Evolutionary conservation across 2,888 invertebrate genomes (phyloP), one percentile per base, ranked within the genome.

Genomic region (Microplitis manilae): DNA sequence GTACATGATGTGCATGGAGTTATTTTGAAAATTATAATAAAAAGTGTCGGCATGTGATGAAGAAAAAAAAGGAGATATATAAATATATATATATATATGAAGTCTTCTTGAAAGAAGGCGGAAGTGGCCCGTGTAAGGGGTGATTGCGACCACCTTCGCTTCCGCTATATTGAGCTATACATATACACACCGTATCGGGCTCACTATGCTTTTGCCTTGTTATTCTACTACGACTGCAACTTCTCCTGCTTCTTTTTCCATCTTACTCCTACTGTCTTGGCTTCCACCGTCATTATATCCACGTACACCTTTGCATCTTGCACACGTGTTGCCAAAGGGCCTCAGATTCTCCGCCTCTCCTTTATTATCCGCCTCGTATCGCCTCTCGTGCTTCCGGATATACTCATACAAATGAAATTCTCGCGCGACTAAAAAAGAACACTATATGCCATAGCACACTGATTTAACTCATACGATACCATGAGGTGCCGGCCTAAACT

Each of bases 111-210:
- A 71, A 76, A 72, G 84, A 85, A 85, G 85, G 86, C 88, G 89
- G 89, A 89, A 89, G 88, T 85, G 87, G 87, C 84, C 85, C 86
- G 15, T 83, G 85, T 84, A 84, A 85, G 86, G 87, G 87, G 86
- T 87, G 87, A 88, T 87, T 86, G 86, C 88, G 88, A 89, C 88
- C 89, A 88, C 89, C 86, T 83, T 89, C 87, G 88, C 89, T 89
- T 89, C 89, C 89, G 89, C 86, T 87, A 86, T 85, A 88, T 88
- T 86, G 84, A 88, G 84, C 79, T 73, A 86, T 39, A 73, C 65
- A 39, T 17, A 62, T n/a, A n/a, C 62, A 17, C 17, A 17, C 17
- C 17, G 17, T 17, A 17, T 17, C 17, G 1, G 17, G 17, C 17
- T 17, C 17, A 62, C 62, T 62, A 62, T n/a, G 6, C n/a, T 15